A percentile compares a stretch with the other conserved stretches of the same genome.
Evolutionary conservation across 2,797 vertebrate genomes (phyloP).

Genomic region (Characodon lateralis): DNA sequence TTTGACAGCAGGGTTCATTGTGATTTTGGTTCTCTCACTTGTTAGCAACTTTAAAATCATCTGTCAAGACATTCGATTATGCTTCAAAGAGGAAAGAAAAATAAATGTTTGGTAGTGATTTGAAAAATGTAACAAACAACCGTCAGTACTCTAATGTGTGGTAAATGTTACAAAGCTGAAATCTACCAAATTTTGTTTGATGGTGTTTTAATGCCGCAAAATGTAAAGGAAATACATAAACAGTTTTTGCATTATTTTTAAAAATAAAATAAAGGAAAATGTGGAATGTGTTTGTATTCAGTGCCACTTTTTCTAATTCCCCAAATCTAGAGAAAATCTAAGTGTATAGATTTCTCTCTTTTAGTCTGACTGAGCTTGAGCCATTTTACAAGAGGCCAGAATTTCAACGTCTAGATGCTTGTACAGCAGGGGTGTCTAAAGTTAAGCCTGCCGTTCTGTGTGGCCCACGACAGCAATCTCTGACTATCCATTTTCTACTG

Average conservation of each 20-base stretch:
- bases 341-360: too few relatives aligned
- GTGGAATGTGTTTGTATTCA: neutral
- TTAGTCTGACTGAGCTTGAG: neutral
- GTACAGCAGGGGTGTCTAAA: too few relatives aligned
- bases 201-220: neutral
- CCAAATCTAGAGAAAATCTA: too few relatives aligned
- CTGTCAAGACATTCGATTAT: neutral
- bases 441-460: too few relatives aligned
- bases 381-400: neutral
- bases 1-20: neutral
- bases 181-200: neutral
- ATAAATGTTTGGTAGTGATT: neutral
- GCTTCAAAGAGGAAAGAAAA: neutral
- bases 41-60: neutral
- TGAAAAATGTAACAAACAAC: neutral
- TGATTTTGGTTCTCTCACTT: neutral
- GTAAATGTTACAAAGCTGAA: neutral
- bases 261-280: neutral
- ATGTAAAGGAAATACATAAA: neutral
- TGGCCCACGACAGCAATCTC: too few relatives aligned
- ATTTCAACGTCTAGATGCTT: too few relatives aligned
- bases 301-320: neutral
- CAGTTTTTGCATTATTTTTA: neutral
- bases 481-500: too few relatives aligned
- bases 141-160: neutral